Conservation (phyloP, 1,140 invertebrate species). For the Scaptodrosophila lebanonensis region DNA sequence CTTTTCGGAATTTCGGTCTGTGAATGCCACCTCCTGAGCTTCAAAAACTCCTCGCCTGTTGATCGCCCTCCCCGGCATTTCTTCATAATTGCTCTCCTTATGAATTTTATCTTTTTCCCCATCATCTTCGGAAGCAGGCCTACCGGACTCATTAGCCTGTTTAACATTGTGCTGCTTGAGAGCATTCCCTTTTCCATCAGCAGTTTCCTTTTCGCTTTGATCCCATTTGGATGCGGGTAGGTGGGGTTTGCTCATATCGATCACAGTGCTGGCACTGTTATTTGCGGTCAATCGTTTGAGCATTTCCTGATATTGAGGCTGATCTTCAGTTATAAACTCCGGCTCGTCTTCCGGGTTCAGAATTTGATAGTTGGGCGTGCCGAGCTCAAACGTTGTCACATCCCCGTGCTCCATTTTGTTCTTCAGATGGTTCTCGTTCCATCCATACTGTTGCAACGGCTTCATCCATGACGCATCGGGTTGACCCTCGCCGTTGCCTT, state of each 20-base stretch:
- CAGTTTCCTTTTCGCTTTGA: background rate
- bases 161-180: no score
- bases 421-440: slow-evolving; percentile 34
- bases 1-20: no score
- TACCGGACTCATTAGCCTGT: no score
- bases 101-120: no score
- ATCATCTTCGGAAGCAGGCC: no score
- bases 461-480: slow-evolving; percentile 32
- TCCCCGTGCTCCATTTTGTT: slow-evolving; percentile 62
- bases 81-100: no score
- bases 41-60: no score
- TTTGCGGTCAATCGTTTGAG: slow-evolving; percentile 37
- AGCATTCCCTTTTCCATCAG: no score
- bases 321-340: slow-evolving; percentile 64
- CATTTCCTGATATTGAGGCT: slow-evolving; percentile 59
- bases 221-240: slow-evolving; percentile 11
- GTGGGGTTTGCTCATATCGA: slow-evolving; percentile 45
- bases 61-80: no score
- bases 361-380: slow-evolving; percentile 61
- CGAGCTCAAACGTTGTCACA: slow-evolving; percentile 61
- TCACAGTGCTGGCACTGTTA: slow-evolving; percentile 20
- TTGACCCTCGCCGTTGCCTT: background rate
- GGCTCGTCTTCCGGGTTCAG: slow-evolving; percentile 62
- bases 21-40: no score
- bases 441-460: slow-evolving; percentile 40